A percentile compares a stretch with the other conserved stretches of the same genome.
phyloP scores from a whole-genome alignment of 2,797 vertebrate species.

The Chaenodraco wilsoni region DNA sequence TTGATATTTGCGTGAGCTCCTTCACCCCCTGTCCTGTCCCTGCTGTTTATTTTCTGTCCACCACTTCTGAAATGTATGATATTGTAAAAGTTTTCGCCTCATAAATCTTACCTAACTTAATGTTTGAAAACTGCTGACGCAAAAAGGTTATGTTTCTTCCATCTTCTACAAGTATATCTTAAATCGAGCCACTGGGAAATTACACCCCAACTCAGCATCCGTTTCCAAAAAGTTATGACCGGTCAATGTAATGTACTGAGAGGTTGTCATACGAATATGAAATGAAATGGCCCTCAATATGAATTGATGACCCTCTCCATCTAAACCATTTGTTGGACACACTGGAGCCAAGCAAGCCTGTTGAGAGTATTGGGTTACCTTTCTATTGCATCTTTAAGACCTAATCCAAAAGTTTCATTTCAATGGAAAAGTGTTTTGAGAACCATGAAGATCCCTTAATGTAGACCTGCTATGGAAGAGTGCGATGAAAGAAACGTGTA shows the following conservation, averaged over 20 bases:
- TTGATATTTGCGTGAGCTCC: conserved; percentile 88
- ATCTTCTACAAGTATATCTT: conserved; percentile 49
- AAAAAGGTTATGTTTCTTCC: conserved; percentile 46
- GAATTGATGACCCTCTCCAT: conserved; percentile 74
- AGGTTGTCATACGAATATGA: conserved; percentile 69
- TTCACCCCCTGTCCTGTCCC: conserved; percentile 77
- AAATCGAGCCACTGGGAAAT: conserved; percentile 78
- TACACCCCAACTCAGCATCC: conserved; percentile 55
- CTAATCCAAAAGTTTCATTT: conserved; percentile 53
- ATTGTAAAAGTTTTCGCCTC: conserved; percentile 52
- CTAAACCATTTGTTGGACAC: conserved; percentile 53
- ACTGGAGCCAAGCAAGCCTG: conserved; percentile 64
- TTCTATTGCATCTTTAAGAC: conserved; percentile 63
- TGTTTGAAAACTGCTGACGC: conserved; percentile 43
- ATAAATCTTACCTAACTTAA: conserved; percentile 27
- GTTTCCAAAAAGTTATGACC: conserved; percentile 55
- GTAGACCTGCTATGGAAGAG: conserved; percentile 55
- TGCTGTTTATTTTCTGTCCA: conserved; percentile 78
- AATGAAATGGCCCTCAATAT: conserved; percentile 77
- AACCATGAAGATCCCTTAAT: conserved; percentile 52
- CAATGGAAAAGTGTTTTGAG: conserved; percentile 66
- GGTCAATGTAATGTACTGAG: conserved; percentile 75
- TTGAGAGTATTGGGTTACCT: conserved; percentile 76
- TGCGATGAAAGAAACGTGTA: conserved; percentile 47
- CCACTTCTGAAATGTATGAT: conserved; percentile 60